These are phyloP conservation scores for Actinernus sp. DNA, from an alignment of 92 coral and sea anemone species.

Conservation along the genomic window DNA sequence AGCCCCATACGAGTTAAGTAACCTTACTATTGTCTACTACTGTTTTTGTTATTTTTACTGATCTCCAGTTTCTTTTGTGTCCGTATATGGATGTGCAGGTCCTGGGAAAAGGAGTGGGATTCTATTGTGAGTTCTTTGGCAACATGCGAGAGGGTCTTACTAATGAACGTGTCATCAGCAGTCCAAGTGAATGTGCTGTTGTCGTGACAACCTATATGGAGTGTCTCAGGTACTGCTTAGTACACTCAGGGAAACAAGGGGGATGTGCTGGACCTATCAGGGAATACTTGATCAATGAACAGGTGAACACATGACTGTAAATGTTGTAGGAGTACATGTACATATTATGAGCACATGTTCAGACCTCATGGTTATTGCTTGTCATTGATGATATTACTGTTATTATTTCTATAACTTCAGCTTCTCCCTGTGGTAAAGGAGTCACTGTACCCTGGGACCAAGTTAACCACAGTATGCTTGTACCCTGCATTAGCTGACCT, in stretches of 20 bases:
- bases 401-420: slow-evolving; percentile 13
- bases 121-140: slow-evolving; percentile 76
- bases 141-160: slow-evolving; percentile 77
- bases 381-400: neutral
- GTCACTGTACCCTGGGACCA: slow-evolving; percentile 65
- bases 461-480: slow-evolving; percentile 37
- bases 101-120: no score
- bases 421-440: slow-evolving; percentile 53
- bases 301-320: slow-evolving; percentile 30
- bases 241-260: slow-evolving; percentile 24
- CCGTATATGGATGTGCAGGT: no score
- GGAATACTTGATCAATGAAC: slow-evolving; percentile 67
- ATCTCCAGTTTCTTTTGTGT: no score
- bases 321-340: neutral
- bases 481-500: slow-evolving; percentile 60
- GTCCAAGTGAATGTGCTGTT: slow-evolving; percentile 87
- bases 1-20: no score
- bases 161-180: slow-evolving; percentile 62
- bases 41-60: no score
- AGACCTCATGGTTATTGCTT: neutral
- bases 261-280: slow-evolving; percentile 33
- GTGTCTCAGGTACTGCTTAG: slow-evolving; percentile 74
- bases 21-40: no score
- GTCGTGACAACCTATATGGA: slow-evolving; percentile 91
- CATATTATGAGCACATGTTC: neutral